Evolutionary conservation across 2,888 invertebrate species (phyloP), one percentile per base, ranked within the genome.

Genomic region (Pantelozetes paolii): DNA sequence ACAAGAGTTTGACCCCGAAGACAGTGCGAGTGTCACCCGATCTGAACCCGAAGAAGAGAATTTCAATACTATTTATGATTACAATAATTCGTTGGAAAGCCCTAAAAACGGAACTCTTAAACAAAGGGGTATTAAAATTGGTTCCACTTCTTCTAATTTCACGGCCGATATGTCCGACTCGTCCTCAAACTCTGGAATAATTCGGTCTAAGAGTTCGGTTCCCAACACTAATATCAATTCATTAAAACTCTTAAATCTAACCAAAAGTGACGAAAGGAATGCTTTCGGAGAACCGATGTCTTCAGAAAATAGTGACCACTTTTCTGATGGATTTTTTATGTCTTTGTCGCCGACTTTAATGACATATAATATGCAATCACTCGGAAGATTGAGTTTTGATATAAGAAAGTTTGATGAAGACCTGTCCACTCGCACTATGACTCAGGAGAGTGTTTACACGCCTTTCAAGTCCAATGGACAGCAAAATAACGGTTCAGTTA

Each of bases 1-100:
- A 79, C 91, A 91, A 0, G 95, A 96, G 85, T 90, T 90, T 77
- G 89, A 89, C 79, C 88, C 87, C 28, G 88, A 88, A 79, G 88
- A 88, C 79, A 79, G 80, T 15, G 86, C 85, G 0, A 88, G 88
- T 79, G 87, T 88, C 20, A 87, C 88, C 3, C 84, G 87, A 81
- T 84, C 80, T 75, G 78, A 78, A 59, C 67, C 67, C n/a, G 67
- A 67, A 40, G 67, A 67, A 11, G 67, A 67, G 30, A 67, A 20
- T 40, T 23, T 67, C 20, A 23, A n/a, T 20, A 62, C 26, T 62
- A 62, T 62, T 6, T 67, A 42, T 67, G 67, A 67, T 8, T 20
- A n/a, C 32, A 32, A 64, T 32, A 64, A 36, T 64, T 9, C 32
- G 5, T 20, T 67, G 18, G 67, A 67, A 67, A 67, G 67, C 23